Evolutionary conservation across 1,140 invertebrate genomes (phyloP).

Genomic region (Monochamus saltuarius): DNA sequence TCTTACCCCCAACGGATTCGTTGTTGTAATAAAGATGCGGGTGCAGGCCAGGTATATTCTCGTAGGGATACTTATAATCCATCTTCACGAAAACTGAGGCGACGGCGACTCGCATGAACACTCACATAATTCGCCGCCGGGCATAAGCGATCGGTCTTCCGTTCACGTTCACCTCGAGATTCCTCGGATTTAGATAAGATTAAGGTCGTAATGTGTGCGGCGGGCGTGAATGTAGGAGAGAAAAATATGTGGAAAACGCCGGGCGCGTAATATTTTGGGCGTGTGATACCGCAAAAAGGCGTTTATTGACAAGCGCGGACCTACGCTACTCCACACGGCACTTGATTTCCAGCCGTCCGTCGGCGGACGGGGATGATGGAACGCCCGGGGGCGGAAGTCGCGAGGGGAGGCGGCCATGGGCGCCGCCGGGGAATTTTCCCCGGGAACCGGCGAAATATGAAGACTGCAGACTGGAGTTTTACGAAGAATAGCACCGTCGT

Average conservation of each 20-base stretch:
- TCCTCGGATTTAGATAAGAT: too few species aligned
- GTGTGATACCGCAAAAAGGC: constrained; percentile 44
- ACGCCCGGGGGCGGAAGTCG: constrained; percentile 5
- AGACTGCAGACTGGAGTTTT: too few species aligned
- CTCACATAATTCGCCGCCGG: too few species aligned
- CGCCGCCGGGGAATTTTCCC: background rate
- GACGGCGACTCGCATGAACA: background rate
- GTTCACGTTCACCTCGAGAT: too few species aligned
- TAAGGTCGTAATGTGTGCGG: background rate
- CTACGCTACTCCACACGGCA: too few species aligned
- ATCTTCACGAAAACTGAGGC: constrained; percentile 19
- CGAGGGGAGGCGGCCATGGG: too few species aligned
- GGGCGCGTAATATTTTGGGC: constrained; percentile 25
- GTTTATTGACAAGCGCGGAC: constrained; percentile 46
- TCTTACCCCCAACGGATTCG: constrained; percentile 1
- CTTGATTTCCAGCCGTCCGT: background rate
- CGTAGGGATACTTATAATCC: constrained; percentile 40
- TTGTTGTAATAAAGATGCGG: constrained; percentile 40
- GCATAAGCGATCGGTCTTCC: background rate
- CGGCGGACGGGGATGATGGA: constrained; percentile 3
- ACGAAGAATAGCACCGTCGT: too few species aligned
- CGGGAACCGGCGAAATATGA: background rate
- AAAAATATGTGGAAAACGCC: background rate
- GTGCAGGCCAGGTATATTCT: constrained; percentile 30
- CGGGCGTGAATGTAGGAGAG: background rate